Conservation (phyloP, 2,113 vertebrate species). For the Ptyas mucosa region DNA sequence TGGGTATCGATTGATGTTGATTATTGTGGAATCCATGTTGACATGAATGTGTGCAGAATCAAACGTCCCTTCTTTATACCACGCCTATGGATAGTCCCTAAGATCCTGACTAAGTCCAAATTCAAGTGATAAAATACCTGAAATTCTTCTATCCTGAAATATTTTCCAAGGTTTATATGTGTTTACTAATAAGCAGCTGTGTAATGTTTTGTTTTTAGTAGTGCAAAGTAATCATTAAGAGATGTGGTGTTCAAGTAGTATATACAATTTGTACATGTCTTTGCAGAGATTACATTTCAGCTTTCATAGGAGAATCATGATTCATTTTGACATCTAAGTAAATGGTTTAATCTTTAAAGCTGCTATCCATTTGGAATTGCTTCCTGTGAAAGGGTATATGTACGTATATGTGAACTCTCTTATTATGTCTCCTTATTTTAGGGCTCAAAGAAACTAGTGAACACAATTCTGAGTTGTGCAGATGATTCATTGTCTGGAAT, state of each 20-base stretch:
- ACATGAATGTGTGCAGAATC: neutral
- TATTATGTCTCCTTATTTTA: neutral
- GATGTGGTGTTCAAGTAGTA: neutral
- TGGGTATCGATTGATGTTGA: neutral
- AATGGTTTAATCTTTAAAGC: neutral
- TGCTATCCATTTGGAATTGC: neutral
- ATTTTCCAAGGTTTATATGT: neutral
- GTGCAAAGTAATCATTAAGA: neutral
- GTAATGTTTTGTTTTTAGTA: neutral
- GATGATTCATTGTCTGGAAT: conserved; percentile 83
- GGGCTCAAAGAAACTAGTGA: conserved; percentile 83
- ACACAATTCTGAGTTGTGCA: conserved; percentile 75
- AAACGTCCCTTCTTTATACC: neutral
- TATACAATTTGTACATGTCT: neutral
- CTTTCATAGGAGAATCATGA: neutral
- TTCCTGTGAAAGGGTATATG: neutral
- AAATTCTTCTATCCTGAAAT: neutral
- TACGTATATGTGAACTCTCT: neutral
- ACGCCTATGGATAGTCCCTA: neutral
- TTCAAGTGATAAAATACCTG: neutral
- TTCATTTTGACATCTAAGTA: neutral
- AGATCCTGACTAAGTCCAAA: neutral
- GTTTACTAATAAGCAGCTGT: neutral
- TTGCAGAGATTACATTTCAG: neutral
- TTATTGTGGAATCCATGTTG: neutral